A percentile compares a stretch with the other conserved stretches of the same genome.
Conservation (phyloP, 2,888 invertebrate genomes). For the Acleris holmiana region DNA sequence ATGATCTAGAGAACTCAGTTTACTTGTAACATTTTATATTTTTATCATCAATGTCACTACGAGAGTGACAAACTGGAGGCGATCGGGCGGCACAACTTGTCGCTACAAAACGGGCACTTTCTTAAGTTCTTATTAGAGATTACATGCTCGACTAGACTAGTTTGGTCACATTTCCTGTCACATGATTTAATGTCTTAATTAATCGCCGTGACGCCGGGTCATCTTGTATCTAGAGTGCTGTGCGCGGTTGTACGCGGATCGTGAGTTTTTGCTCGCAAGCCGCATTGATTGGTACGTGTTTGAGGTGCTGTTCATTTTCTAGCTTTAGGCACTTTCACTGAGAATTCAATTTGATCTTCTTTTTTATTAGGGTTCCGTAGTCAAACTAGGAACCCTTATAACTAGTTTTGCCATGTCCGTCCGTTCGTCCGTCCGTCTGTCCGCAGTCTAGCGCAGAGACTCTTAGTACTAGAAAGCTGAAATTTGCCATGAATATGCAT, state of each 20-base stretch:
- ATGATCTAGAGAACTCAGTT: too few relatives aligned
- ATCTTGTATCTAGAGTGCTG: conserved; percentile 9
- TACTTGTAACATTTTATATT: not conserved
- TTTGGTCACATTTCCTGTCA: conserved; percentile 53
- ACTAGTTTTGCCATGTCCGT: too few relatives aligned
- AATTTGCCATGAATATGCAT: too few relatives aligned
- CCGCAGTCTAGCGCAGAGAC: too few relatives aligned
- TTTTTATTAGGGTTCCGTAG: too few relatives aligned
- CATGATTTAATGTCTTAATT: conserved; percentile 52
- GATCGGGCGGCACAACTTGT: conserved; percentile 43
- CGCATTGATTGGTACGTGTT: conserved; percentile 28
- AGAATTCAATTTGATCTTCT: not conserved
- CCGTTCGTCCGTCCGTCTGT: too few relatives aligned
- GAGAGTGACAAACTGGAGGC: conserved; percentile 40
- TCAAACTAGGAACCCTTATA: too few relatives aligned
- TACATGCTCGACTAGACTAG: conserved; percentile 44
- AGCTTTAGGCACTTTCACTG: conserved; percentile 30
- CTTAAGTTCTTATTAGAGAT: conserved; percentile 42
- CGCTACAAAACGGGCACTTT: conserved; percentile 45
- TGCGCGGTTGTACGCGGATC: conserved; percentile 17
- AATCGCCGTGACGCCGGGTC: conserved; percentile 43
- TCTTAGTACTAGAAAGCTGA: too few relatives aligned
- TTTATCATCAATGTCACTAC: conserved; percentile 40
- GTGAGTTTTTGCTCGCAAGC: conserved; percentile 16
- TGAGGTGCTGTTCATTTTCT: conserved; percentile 25